Evolutionary conservation across 2,797 vertebrate genomes (phyloP).

Genomic region (Scolopax bukidnonensis): DNA sequence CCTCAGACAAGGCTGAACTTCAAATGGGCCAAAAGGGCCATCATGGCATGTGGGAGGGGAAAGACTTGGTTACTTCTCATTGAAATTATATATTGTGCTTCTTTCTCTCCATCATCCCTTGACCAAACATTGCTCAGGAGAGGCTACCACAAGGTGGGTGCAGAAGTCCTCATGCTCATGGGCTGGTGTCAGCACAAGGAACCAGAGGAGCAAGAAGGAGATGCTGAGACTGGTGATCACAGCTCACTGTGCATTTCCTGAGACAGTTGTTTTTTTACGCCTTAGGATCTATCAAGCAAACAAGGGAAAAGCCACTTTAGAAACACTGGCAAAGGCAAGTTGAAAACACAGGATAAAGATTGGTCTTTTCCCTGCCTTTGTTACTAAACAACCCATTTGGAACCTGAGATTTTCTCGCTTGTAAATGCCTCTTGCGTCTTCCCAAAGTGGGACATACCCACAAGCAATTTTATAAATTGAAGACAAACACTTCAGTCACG

Average conservation of each 20-base stretch:
- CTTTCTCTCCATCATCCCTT: background rate
- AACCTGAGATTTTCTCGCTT: background rate
- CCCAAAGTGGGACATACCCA: conserved; percentile 37
- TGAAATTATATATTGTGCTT: background rate
- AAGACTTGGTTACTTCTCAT: background rate
- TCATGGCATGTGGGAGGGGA: background rate
- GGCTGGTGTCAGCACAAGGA: background rate
- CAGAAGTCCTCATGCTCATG: background rate
- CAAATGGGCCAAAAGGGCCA: background rate
- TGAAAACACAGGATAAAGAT: background rate
- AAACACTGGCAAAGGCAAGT: background rate
- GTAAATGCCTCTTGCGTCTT: conserved; percentile 15
- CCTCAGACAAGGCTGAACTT: background rate
- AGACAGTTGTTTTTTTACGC: background rate
- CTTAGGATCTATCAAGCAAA: background rate
- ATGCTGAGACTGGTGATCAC: background rate
- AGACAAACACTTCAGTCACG: conserved; percentile 37
- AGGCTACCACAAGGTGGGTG: background rate
- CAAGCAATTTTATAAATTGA: conserved; percentile 36
- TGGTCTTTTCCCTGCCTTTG: background rate
- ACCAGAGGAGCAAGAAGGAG: background rate
- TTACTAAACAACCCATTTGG: background rate
- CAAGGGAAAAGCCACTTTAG: background rate
- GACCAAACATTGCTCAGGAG: background rate
- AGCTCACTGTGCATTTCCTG: background rate